Base-by-base conservation (phyloP, 2,888 invertebrate genomes). In the Eucriotettix oculatus region DNA sequence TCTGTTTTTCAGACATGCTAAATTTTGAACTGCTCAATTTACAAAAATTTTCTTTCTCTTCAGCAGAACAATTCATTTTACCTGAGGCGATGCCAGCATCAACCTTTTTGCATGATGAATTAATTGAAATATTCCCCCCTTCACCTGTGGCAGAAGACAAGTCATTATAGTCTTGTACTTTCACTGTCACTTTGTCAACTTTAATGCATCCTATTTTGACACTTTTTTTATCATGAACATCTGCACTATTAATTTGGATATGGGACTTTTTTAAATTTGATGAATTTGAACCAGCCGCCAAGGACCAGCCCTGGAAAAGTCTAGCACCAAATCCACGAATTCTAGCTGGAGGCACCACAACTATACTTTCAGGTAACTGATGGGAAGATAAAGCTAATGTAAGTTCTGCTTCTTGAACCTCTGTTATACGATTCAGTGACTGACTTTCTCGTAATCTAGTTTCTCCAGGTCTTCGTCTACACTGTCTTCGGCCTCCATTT, bases 381-480 rank as follows among this genome's bases (percentile, higher is more conserved):
- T 58, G 58, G 41, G 61, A 60, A n/a, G 58, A 60, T n/a, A 64
- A 58, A 10, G 57, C 58, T 17, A 58, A 41, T 10, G 59, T 17
- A 7, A 71, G 68, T 52, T 75, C 80, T 59, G 83, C 86, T 71
- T 89, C 89, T 72, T 89, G 88, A 65, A 89, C 89, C 75, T 90
- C 90, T 16, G 89, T 89, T 65, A 90, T 90, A 64, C 90, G 81
- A 73, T 90, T 90, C 63, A 90, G 75, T 41, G 90, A 90, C 70
- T 90, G 89, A 66, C 88, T 89, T 75, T 90, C 90, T 11, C 90
- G 79, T 60, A 90, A 74, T 64, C 81, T 75, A 2, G 84, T 82
- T 67, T 85, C 83, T 1, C 82, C 79, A n/a, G 77, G 76, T 66
- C 81, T 72, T 65, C 81, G 73, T 61, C 81, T 71, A 58, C 70